These are phyloP conservation scores for Brachyhypopomus gauderio DNA, from an alignment of 2,113 vertebrate species.

Conservation along the genomic window DNA sequence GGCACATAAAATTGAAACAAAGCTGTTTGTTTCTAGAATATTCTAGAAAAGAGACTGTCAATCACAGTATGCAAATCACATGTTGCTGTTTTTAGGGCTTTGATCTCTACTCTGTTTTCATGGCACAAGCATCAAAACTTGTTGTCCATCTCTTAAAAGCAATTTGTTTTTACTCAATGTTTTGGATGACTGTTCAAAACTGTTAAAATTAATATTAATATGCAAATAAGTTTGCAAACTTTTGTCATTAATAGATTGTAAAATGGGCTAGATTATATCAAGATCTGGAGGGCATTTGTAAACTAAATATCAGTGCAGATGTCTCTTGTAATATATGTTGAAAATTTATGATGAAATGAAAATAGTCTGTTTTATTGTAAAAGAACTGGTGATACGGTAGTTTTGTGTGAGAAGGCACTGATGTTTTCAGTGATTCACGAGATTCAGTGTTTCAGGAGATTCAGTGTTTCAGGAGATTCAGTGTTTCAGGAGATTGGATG, in stretches of 20 bases:
- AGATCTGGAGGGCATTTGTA: too few relatives aligned
- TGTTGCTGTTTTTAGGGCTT: not conserved
- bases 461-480: too few relatives aligned
- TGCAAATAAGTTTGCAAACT: too few relatives aligned
- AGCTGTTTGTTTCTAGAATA: conserved; percentile 15
- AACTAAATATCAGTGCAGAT: too few relatives aligned
- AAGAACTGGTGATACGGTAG: conserved; percentile 12
- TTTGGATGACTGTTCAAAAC: not conserved
- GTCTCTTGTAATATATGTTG: not conserved
- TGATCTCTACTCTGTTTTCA: not conserved
- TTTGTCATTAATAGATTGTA: too few relatives aligned
- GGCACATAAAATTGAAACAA: conserved; percentile 29
- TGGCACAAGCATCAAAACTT: too few relatives aligned
- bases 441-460: too few relatives aligned
- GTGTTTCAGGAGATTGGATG: conserved; percentile 15
- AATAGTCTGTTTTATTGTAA: not conserved
- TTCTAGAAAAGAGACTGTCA: not conserved
- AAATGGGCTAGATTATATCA: too few relatives aligned
- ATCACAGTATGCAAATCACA: not conserved
- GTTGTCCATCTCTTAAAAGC: not conserved
- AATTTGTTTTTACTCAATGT: not conserved
- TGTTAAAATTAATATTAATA: too few relatives aligned
- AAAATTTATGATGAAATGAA: not conserved
- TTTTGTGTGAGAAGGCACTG: conserved; percentile 8
- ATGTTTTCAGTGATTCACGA: too few relatives aligned